These are phyloP conservation scores for Prolemur simus DNA, from an alignment of 2,113 vertebrate species.

Conservation along the genomic window DNA sequence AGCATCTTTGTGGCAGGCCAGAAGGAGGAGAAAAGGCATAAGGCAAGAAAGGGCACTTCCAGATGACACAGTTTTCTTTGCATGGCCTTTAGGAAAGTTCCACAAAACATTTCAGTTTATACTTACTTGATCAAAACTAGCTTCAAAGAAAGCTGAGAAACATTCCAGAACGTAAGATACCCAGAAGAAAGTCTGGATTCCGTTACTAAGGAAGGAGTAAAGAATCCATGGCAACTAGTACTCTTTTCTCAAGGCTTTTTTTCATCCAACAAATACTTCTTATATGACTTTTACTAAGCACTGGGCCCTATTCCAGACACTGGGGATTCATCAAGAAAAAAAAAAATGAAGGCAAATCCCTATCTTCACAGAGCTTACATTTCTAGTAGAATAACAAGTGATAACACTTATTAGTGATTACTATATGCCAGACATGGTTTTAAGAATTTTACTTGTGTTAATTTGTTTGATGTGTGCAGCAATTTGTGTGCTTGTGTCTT, in stretches of 20 bases:
- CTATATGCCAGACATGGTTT: background rate
- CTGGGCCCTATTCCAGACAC: background rate
- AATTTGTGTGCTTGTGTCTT: background rate
- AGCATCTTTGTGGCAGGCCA: background rate
- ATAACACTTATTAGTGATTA: background rate
- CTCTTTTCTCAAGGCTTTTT: background rate
- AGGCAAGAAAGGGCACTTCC: background rate
- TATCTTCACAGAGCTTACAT: background rate
- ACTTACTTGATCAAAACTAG: background rate
- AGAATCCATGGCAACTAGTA: background rate
- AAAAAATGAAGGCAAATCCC: background rate
- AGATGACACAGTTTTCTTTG: background rate
- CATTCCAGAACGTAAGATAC: background rate
- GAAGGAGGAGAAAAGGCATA: background rate
- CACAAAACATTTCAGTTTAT: background rate
- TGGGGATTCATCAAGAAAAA: background rate
- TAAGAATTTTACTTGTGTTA: background rate
- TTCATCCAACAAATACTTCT: background rate
- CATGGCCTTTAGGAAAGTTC: background rate
- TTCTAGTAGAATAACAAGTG: slow-evolving; percentile 7
- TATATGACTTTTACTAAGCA: background rate
- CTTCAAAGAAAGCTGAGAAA: background rate
- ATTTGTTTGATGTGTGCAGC: background rate
- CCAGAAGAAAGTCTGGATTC: slow-evolving; percentile 16
- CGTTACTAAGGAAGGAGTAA: background rate